Evolutionary conservation across 2,888 invertebrate genomes (phyloP).

Genomic region (Drosophila melanosoma): DNA sequence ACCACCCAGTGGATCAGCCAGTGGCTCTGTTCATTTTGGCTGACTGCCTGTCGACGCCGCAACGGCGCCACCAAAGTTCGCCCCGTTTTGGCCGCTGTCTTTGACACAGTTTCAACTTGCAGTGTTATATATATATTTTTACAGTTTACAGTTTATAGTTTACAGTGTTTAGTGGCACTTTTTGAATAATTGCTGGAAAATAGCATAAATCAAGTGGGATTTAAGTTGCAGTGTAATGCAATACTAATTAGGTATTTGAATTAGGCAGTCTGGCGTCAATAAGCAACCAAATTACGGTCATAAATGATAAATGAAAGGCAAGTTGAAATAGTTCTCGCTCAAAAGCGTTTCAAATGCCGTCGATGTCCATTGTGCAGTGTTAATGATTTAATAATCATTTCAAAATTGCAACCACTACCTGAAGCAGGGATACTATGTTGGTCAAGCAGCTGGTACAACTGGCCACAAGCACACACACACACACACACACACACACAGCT

Average conservation of each 20-base stretch:
- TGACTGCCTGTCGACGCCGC: conserved; percentile 39
- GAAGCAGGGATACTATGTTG: conserved; percentile 1
- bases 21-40: conserved; percentile 37
- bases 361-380: conserved; percentile 24
- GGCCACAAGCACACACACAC: conserved; percentile 25
- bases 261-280: conserved; percentile 5
- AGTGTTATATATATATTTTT: not conserved
- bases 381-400: conserved; percentile 50
- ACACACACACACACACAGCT: conserved; percentile 3
- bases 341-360: conserved; percentile 4
- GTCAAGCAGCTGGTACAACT: conserved; percentile 22
- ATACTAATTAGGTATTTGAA: conserved; percentile 27
- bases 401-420: conserved; percentile 24
- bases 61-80: conserved; percentile 62
- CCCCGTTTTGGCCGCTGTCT: conserved; percentile 38
- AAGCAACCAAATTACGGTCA: conserved; percentile 3
- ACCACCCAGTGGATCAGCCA: conserved; percentile 32
- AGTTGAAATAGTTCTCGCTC: not conserved
- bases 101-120: conserved; percentile 67
- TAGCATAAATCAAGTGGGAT: conserved; percentile 60
- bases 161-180: conserved; percentile 1
- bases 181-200: conserved; percentile 65
- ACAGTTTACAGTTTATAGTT: not conserved
- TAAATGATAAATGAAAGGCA: conserved; percentile 44
- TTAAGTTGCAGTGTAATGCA: conserved; percentile 5